phyloP scores from a whole-genome alignment of 2,888 invertebrate genomes.

The Drosophila diplacantha region DNA sequence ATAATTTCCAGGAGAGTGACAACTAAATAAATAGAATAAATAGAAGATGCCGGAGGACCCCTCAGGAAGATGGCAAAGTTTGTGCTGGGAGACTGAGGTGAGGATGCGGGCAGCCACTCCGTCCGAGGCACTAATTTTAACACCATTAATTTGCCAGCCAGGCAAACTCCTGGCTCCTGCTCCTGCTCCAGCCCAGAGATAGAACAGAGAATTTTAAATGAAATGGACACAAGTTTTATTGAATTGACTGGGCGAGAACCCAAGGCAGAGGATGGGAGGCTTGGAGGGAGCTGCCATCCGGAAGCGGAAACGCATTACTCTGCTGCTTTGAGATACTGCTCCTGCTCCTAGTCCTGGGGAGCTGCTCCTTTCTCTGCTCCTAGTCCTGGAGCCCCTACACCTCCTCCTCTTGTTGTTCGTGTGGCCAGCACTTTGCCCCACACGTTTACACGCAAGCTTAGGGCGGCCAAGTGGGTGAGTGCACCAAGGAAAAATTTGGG shows the following conservation, averaged over 20 bases:
- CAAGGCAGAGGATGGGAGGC: slow-evolving; percentile 5
- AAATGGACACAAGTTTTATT: slow-evolving; percentile 74
- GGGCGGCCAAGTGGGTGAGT: slow-evolving; percentile 7
- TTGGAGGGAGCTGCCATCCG: slow-evolving; percentile 30
- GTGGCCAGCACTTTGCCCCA: slow-evolving; percentile 32
- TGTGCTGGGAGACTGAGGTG: slow-evolving; percentile 1
- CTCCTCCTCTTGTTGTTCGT: slow-evolving; percentile 28
- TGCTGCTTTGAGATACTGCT: slow-evolving; percentile 31
- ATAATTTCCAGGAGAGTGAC: slow-evolving; percentile 65
- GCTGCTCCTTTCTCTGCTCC: background rate
- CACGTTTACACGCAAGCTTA: slow-evolving; percentile 65
- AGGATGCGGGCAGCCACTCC: slow-evolving; percentile 33
- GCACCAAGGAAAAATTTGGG: background rate
- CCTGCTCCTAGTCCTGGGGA: background rate
- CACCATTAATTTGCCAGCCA: slow-evolving; percentile 64
- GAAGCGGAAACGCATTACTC: slow-evolving; percentile 68
- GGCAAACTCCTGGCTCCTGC: slow-evolving; percentile 1
- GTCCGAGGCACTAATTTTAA: slow-evolving; percentile 62
- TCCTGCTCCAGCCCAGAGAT: slow-evolving; percentile 3
- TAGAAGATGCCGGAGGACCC: slow-evolving; percentile 18
- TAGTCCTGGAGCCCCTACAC: background rate
- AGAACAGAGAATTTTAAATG: slow-evolving; percentile 65
- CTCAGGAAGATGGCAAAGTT: slow-evolving; percentile 49
- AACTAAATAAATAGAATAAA: slow-evolving; percentile 69
- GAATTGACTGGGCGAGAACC: slow-evolving; percentile 55